Conservation (phyloP, 2,888 invertebrate species). For the Parnassius apollo region DNA sequence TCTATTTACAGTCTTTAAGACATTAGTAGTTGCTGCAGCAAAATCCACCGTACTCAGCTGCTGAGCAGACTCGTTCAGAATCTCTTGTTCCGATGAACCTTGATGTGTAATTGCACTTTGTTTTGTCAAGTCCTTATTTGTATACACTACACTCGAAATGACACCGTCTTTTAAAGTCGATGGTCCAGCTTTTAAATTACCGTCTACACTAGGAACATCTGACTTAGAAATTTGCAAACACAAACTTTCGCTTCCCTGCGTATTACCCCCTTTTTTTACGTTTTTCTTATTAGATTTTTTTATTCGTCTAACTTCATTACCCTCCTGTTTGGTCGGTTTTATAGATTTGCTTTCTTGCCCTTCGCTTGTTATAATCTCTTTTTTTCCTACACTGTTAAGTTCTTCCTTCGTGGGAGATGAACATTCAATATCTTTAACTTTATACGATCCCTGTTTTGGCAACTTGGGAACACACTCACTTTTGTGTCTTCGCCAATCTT, state of each 20-base stretch:
- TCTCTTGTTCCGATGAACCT: conserved; percentile 86
- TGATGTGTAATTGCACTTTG: conserved; percentile 82
- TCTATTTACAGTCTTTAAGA: conserved; percentile 50
- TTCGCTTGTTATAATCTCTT: conserved; percentile 37
- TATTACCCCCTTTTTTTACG: conserved; percentile 54
- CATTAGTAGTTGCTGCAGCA: conserved; percentile 50
- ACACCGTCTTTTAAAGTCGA: conserved; percentile 53
- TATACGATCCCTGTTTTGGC: conserved; percentile 56
- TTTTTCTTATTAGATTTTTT: conserved; percentile 55
- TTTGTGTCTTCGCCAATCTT: conserved; percentile 90
- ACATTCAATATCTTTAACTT: conserved; percentile 49
- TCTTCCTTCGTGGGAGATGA: conserved; percentile 45
- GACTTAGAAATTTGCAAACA: conserved; percentile 41
- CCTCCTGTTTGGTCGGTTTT: conserved; percentile 33
- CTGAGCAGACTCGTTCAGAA: conserved; percentile 83
- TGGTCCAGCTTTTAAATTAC: conserved; percentile 28
- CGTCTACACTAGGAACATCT: conserved; percentile 32
- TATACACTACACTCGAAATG: conserved; percentile 73
- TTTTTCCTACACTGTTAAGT: conserved; percentile 47
- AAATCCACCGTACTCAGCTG: conserved; percentile 62
- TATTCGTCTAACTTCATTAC: conserved; percentile 49
- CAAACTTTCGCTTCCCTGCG: conserved; percentile 51
- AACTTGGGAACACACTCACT: conserved; percentile 77
- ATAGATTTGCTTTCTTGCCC: conserved; percentile 33
- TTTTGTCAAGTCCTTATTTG: conserved; percentile 57